These are phyloP conservation scores for Drosophila buzzatii DNA, from an alignment of 2,888 invertebrate species.

Conservation along the genomic window DNA sequence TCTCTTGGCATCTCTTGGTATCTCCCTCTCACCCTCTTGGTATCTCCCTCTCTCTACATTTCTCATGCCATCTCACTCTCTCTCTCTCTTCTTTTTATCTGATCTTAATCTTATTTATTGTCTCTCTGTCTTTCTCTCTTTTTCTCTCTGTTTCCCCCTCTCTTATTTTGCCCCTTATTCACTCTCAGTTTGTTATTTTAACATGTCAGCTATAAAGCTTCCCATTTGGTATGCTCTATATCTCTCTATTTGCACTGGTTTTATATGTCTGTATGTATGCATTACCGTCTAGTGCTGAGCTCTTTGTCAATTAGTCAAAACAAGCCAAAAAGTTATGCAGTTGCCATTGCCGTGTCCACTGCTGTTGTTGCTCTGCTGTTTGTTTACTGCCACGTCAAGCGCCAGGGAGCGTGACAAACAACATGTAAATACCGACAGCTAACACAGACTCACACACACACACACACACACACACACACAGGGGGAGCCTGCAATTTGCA, in stretches of 20 bases:
- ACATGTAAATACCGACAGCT: conserved; percentile 66
- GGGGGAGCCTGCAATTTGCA: conserved; percentile 37
- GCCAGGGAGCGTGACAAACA: conserved; percentile 56
- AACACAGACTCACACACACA: conserved; percentile 23
- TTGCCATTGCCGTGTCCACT: conserved; percentile 25
- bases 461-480: conserved; percentile 4
- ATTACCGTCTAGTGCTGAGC: conserved; percentile 19
- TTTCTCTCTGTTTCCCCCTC: not conserved
- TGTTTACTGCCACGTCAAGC: conserved; percentile 52
- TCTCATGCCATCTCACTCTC: not conserved
- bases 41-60: not conserved
- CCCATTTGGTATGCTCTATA: conserved; percentile 29
- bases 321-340: conserved; percentile 65
- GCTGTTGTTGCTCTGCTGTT: conserved; percentile 19
- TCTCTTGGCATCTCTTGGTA: not conserved
- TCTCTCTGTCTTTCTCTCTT: not conserved
- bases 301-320: conserved; percentile 74
- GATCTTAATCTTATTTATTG: not conserved
- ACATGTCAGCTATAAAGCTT: not conserved
- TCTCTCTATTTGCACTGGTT: conserved; percentile 18
- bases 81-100: not conserved
- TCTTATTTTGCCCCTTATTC: not conserved
- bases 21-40: not conserved
- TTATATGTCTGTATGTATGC: conserved; percentile 21
- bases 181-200: not conserved